Base-by-base conservation (phyloP, 2,113 vertebrate genomes). In the Salvelinus fontinalis region DNA sequence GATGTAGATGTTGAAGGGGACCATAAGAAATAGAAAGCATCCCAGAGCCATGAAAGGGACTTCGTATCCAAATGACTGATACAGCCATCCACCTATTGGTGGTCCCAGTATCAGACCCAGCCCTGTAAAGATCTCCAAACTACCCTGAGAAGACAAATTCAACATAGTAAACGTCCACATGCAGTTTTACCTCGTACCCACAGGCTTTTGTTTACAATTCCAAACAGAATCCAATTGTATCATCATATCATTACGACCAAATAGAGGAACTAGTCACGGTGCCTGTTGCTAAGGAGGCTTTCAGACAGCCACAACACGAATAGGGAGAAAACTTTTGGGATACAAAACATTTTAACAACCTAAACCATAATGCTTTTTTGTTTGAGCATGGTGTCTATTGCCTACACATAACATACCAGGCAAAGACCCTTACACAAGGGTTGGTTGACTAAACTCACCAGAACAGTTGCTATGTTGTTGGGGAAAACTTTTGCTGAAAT, bases 81-180 rank as follows among this genome's bases (percentile, higher is more conserved):
- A 99, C 49, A 99, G 88, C 92, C 97, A 94, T 3, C 97, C 97
- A 75, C 98, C 98, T 16, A 99, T 72, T 1, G 97, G 97, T 0
- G 98, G 98, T 0, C 98, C 98, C 22, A 98, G 57, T 1, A 97
- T 95, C 0, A 99, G 85, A 4, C 97, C 97, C 0, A 99, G 92
- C 9, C 97, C 97, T 71, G 95, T 70, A 48, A 99, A 99, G 75
- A 96, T 90, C 91, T 99, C 98, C 91, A 99, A 92, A 86, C 80
- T 94, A 22, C 98, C 98, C 98, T 99, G 86, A 85, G 13, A 3
- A 31, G 3, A 79, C 48, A 79, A 78, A 9, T 44, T 67, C 13
- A 29, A 22, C 14, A 29, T 16, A 12, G 14, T 29, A 70, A 39
- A 68, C 5, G 57, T 20, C 4, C 6, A 70, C 22, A 39, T 12